Percentiles rank a stretch among this genome's conserved stretches.
Evolutionary conservation across 2,113 vertebrate genomes (phyloP).

Genomic region (Oreochromis tanganicae): DNA sequence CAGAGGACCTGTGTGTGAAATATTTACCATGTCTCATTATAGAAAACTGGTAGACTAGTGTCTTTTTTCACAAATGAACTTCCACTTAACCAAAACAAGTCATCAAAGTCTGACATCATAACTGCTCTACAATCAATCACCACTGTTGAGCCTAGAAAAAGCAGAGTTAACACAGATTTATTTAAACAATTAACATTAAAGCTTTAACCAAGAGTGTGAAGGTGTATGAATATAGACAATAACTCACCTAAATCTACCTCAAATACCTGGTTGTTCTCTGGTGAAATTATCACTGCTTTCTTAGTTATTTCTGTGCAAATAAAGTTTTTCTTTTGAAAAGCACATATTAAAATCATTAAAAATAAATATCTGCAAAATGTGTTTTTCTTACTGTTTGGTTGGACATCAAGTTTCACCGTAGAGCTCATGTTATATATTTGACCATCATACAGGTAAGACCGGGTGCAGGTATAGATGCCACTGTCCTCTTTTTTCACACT

Average conservation of each 20-base stretch:
- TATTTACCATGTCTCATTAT: neutral
- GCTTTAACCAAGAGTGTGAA: neutral
- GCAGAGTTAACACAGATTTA: neutral
- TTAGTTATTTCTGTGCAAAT: neutral
- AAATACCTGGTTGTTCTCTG: neutral
- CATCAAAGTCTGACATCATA: rapidly evolving
- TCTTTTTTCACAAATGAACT: rapidly evolving
- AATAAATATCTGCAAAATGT: neutral
- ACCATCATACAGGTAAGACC: slow-evolving; percentile 8
- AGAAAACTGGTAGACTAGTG: neutral
- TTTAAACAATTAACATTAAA: neutral
- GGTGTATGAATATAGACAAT: neutral
- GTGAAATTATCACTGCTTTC: neutral
- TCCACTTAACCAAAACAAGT: neutral
- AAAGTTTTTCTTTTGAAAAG: no score
- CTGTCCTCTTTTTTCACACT: neutral
- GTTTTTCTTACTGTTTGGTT: neutral
- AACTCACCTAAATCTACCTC: slow-evolving; percentile 51
- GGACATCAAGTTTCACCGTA: neutral
- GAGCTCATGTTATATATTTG: slow-evolving; percentile 31
- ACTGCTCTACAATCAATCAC: slow-evolving; percentile 34
- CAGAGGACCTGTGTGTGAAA: neutral
- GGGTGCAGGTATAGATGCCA: slow-evolving; percentile 43
- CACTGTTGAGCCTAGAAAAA: neutral
- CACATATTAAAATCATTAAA: neutral